A percentile compares a stretch with the other conserved stretches of the same genome.
phyloP scores from a whole-genome alignment of 2,888 invertebrate species.

The Hedya salicella region DNA sequence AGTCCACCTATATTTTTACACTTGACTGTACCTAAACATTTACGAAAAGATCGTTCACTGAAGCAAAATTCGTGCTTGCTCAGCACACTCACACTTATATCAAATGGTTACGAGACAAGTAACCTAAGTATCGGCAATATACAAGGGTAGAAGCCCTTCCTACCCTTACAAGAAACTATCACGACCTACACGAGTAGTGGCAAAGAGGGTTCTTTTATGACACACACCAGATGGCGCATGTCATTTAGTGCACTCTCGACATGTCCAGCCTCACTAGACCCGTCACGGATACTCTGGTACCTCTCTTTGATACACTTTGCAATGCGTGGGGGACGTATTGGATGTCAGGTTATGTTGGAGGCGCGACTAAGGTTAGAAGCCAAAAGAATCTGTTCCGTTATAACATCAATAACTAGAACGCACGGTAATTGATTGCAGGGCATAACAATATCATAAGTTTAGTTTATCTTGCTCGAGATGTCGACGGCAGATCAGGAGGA shows the following conservation, averaged over 20 bases:
- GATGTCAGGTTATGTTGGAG: slow-evolving; percentile 57
- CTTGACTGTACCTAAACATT: no score
- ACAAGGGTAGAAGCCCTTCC: slow-evolving; percentile 46
- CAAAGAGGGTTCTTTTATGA: slow-evolving; percentile 79
- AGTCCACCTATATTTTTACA: no score
- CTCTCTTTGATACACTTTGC: slow-evolving; percentile 32
- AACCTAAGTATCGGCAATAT: slow-evolving; percentile 22
- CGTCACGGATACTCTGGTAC: slow-evolving; percentile 42
- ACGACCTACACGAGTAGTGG: slow-evolving; percentile 70
- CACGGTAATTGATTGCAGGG: slow-evolving; percentile 71
- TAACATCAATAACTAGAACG: slow-evolving; percentile 72
- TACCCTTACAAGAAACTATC: slow-evolving; percentile 79
- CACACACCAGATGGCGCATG: slow-evolving; percentile 78
- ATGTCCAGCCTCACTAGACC: slow-evolving; percentile 54
- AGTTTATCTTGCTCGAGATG: slow-evolving; percentile 51
- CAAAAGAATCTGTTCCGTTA: slow-evolving; percentile 76
- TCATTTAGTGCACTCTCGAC: slow-evolving; percentile 76
- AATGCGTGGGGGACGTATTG: slow-evolving; percentile 39
- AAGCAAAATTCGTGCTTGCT: no score
- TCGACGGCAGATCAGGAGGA: slow-evolving; percentile 1
- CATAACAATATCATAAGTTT: slow-evolving; percentile 78
- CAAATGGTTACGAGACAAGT: slow-evolving; percentile 16
- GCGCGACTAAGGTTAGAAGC: slow-evolving; percentile 73
- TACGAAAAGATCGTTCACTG: no score
- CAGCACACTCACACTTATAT: no score